A percentile compares a stretch with the other conserved stretches of the same genome.
Evolutionary conservation across 2,113 vertebrate genomes (phyloP).

Genomic region (Grammomys surdaster): DNA sequence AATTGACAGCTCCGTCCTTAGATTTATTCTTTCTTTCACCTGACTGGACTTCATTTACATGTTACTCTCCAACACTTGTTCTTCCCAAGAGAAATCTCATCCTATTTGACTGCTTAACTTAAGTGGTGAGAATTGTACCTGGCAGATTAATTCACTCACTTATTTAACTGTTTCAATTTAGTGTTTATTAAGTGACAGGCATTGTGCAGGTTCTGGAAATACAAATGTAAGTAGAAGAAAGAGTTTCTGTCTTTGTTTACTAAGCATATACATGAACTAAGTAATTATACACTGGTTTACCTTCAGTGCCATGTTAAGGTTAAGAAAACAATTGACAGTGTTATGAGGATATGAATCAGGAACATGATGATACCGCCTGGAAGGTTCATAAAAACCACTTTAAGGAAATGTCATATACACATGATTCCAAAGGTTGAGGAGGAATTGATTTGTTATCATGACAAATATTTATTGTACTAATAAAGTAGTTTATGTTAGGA

Average conservation of each 20-base stretch:
- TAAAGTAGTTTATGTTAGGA: slow-evolving; percentile 7
- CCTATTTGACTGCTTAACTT: not conserved
- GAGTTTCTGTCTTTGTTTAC: not conserved
- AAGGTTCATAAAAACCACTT: not conserved
- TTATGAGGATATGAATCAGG: not conserved
- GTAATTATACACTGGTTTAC: slow-evolving; percentile 18
- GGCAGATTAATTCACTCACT: not conserved
- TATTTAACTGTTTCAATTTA: slow-evolving; percentile 46
- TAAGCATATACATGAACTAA: not conserved
- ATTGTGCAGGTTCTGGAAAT: not conserved
- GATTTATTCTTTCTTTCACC: not conserved
- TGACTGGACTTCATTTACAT: not conserved
- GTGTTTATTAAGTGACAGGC: slow-evolving; percentile 35
- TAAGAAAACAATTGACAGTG: not conserved
- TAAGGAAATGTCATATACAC: not conserved
- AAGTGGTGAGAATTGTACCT: not conserved
- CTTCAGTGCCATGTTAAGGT: not conserved
- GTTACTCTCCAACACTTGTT: not conserved
- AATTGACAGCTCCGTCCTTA: fast-evolving
- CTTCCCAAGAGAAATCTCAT: not conserved
- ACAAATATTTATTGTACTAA: slow-evolving; percentile 46
- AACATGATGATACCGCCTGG: not conserved
- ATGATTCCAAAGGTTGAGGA: not conserved
- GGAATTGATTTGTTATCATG: not conserved
- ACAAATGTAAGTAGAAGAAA: slow-evolving; percentile 12